Base-by-base conservation (phyloP, 2,888 invertebrate species). In the Actias luna region DNA sequence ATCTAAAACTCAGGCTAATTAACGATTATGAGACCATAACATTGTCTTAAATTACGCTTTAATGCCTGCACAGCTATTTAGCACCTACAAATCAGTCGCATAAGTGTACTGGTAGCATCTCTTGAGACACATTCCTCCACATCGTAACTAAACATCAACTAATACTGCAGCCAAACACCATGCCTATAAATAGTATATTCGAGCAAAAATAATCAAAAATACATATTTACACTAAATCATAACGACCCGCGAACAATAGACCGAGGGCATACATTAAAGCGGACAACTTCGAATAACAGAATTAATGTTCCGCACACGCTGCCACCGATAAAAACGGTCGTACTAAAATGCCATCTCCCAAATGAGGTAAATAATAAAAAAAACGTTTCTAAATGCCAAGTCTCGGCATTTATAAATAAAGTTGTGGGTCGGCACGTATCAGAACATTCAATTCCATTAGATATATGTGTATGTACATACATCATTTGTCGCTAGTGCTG, bases 221-320 rank as follows among this genome's bases (percentile, higher is more conserved):
- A 39, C 12, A 50, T 25, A 50, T 50, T 2, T 25, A 10, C 25
- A 12, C 12, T 22, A 22, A 25, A 72, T 65, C 69, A 63, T 67
- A 71, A 71, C 66, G 68, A 70, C 65, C 66, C 71, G 64, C 66
- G 58, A 73, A 80, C 79, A 81, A 81, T 73, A 76, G 77, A 73
- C 69, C 65, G 65, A 76, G 78, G 76, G 72, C 77, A 77, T 72
- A 76, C 68, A 76, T 77, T 75, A 71, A 66, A 67, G 71, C 74
- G 66, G 70, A 72, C 72, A 74, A 74, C 66, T 73, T 68, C 70
- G 74, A 77, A 83, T 76, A 84, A 78, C 84, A 87, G 84, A 89
- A 89, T 91, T 91, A 91, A 91, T 91, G 91, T 89, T 86, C 87
- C 90, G 89, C 88, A 85, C 84, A 86, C 83, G 78, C 77, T 79